A percentile compares a stretch with the other conserved stretches of the same genome.
Conservation (phyloP, 2,888 invertebrate genomes). For the Colletes collaris region DNA sequence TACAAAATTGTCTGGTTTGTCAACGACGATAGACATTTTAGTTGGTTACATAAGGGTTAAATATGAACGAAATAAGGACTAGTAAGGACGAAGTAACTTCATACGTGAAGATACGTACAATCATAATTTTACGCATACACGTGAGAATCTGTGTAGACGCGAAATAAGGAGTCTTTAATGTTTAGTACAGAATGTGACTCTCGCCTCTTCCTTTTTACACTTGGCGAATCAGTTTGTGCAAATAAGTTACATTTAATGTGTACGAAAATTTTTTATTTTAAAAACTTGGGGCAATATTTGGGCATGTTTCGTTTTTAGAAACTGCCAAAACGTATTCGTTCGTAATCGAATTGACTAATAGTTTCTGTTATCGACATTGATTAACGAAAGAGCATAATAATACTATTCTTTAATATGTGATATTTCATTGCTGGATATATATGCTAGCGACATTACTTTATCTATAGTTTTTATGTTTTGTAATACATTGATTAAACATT, state of each 20-base stretch:
- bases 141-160: too few species aligned
- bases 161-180: too few species aligned
- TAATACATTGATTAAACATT: neutral
- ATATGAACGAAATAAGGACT: too few species aligned
- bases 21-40: too few species aligned
- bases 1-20: too few species aligned
- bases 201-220: neutral
- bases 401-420: neutral
- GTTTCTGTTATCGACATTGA: neutral
- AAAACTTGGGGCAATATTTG: neutral
- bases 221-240: neutral
- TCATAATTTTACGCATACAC: too few species aligned
- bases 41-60: too few species aligned
- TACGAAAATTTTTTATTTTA: neutral
- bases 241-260: too few species aligned
- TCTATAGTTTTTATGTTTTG: conserved; percentile 1
- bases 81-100: too few species aligned
- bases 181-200: neutral
- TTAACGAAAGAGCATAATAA: neutral
- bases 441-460: neutral
- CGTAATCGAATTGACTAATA: neutral
- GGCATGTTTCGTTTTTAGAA: neutral
- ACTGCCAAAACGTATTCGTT: neutral
- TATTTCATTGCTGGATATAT: neutral
- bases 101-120: too few species aligned